Evolutionary conservation across 2,888 invertebrate species (phyloP), one percentile per base, ranked within the genome.

Genomic region (Limnephilus marmoratus): DNA sequence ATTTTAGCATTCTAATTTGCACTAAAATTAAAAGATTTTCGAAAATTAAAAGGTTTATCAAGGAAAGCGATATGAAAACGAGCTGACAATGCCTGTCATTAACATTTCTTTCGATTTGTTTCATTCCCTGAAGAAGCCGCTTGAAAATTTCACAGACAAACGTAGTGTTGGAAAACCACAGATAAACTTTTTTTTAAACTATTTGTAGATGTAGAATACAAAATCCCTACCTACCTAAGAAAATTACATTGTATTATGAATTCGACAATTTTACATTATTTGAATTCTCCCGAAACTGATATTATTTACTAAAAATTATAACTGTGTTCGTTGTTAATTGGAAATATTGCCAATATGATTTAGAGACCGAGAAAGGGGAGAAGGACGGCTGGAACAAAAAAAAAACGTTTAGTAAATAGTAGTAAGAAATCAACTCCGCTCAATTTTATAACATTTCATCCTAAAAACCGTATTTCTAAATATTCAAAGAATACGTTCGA

Each of bases 131-230:
- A 9, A 68, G 68, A 68, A 68, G 68, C 68, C 68, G 68, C 68
- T 68, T 68, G 68, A 68, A 68, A 68, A 68, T 68, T 68, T 68
- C 68, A 68, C 68, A 68, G 68, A 68, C 68, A 68, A 68, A 68
- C 68, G 68, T 68, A 68, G 68, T 68, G 24, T 68, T 68, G 68
- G 68, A 68, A 68, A 68, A 68, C 68, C 68, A 68, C 9, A 68
- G 68, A 68, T 24, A 68, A 68, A 68, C 24, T 24, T 68, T 24
- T 3, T 24, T 24, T 2, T 5, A 24, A 24, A 68, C 7, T 68
- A 24, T 68, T 68, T 68, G 24, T 2, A 24, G 68, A 5, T 15
- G 18, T 53, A 53, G 18, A 53, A 53, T 24, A 0, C 13, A 24
- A 53, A 18, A 53, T 53, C 0, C 4, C 53, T 53, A 5, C 68